Percentiles rank a stretch among this genome's conserved stretches.
These are phyloP conservation scores for Amphiprion clarkii DNA, from an alignment of 2,797 vertebrate species.

Conservation along the genomic window DNA sequence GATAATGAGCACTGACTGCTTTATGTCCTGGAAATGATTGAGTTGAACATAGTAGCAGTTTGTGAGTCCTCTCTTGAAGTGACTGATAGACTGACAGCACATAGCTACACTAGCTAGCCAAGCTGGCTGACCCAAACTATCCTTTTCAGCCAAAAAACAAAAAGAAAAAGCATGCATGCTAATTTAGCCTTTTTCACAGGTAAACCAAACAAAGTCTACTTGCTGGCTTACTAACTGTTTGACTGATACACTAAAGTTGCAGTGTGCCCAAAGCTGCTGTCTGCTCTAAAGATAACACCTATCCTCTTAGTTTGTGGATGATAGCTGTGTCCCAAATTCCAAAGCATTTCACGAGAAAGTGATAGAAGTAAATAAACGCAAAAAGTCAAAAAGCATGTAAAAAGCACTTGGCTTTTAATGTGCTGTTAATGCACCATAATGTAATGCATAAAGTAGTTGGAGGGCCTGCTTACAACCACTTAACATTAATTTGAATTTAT, in stretches of 20 bases:
- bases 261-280: not conserved
- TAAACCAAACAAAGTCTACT: not conserved
- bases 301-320: not conserved
- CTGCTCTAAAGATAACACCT: not conserved
- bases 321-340: conserved; percentile 1
- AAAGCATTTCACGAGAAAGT: not conserved
- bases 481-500: too few relatives aligned
- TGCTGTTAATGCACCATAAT: not conserved
- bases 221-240: not conserved
- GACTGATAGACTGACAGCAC: conserved; percentile 68
- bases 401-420: not conserved
- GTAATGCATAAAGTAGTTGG: not conserved
- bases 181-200: conserved; percentile 16
- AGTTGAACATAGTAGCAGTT: conserved; percentile 72
- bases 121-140: conserved; percentile 23
- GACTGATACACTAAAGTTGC: not conserved
- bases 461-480: not conserved
- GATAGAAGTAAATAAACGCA: not conserved
- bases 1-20: conserved; percentile 81
- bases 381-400: not conserved
- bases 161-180: conserved; percentile 17
- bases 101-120: conserved; percentile 35
- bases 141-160: conserved; percentile 25
- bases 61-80: conserved; percentile 67
- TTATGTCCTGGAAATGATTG: conserved; percentile 83